Base-by-base conservation (phyloP, 2,797 vertebrate genomes). In the Pangasius mekongensis region DNA sequence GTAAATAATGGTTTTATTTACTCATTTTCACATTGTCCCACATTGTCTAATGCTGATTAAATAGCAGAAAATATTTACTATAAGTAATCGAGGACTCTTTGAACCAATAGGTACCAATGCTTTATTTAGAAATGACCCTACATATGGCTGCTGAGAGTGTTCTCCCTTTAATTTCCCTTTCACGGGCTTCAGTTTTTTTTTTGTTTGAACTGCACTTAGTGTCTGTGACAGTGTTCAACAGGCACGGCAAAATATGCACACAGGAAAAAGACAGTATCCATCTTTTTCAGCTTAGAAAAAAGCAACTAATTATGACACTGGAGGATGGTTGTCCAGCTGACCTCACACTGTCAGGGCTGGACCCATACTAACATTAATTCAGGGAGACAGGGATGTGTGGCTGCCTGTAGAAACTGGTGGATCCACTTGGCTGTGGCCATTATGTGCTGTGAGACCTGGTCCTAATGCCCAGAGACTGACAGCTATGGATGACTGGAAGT, bases 341-440 rank as follows among this genome's bases (percentile, higher is more conserved):
- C 62, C 77, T 39, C 47, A 56, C 30, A 77, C 81, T 73, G 71
- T 83, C 60, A 47, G 7, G 6, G 27, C 81, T 83, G 47, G 47
- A 76, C 64, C 22, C 73, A 66, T 52, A 56, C 69, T 77, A 56
- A 87, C 39, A 58, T 33, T 86, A 86, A 84, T 86, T 54, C 83
- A 58, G 60, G 20, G 66, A 22, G 52, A 88, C 76, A 60, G 54
- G 56, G 36, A 47, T 47, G 30, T 58, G 9, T 81, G 56, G 30
- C 24, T 14, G 54, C 10, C 39, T 66, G 56, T 62, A 62, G 10
- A 27, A 82, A 82, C 20, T 56, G 27, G 47, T 54, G 11, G 76
- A 39, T 85, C 30, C 71, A 78, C 76, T 83, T 84, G 43, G 33
- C 56, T 39, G 24, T 56, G 66, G 9, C 60, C 8, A 24, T 54